Evolutionary conservation across 2,797 vertebrate genomes (phyloP).

Genomic region (Melanotaenia maccullochi): DNA sequence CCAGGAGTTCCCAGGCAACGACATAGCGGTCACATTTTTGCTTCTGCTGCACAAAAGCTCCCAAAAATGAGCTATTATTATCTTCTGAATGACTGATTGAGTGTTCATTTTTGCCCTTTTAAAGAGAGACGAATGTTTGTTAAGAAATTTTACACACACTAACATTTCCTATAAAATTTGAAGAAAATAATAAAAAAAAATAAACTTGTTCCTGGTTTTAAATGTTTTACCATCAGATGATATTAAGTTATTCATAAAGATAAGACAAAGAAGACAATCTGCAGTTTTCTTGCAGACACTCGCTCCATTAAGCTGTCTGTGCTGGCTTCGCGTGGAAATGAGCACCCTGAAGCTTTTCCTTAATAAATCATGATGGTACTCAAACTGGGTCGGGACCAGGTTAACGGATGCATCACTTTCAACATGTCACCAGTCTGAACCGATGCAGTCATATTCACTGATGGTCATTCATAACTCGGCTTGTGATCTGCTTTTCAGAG

Average conservation of each 20-base stretch:
- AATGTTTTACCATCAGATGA: neutral
- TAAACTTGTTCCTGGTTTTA: neutral
- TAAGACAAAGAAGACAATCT: neutral
- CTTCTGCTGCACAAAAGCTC: neutral
- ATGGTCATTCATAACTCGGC: neutral
- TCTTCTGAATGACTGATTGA: neutral
- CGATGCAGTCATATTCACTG: neutral
- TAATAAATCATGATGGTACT: neutral
- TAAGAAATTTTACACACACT: neutral
- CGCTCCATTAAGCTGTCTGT: neutral
- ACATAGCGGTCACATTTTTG: neutral
- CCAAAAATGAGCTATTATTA: neutral
- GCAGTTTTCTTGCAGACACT: neutral
- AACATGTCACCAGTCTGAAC: neutral
- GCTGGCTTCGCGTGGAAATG: neutral
- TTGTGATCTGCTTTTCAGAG: neutral
- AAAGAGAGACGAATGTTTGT: neutral
- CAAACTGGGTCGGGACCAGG: neutral
- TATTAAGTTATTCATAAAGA: neutral
- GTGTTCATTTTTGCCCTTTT: neutral
- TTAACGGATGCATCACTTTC: neutral
- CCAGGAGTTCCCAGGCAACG: neutral
- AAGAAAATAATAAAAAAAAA: neutral
- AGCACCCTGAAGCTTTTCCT: neutral
- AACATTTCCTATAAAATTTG: neutral